Conservation (phyloP, 1,140 invertebrate species). For the Drosophila lini region DNA sequence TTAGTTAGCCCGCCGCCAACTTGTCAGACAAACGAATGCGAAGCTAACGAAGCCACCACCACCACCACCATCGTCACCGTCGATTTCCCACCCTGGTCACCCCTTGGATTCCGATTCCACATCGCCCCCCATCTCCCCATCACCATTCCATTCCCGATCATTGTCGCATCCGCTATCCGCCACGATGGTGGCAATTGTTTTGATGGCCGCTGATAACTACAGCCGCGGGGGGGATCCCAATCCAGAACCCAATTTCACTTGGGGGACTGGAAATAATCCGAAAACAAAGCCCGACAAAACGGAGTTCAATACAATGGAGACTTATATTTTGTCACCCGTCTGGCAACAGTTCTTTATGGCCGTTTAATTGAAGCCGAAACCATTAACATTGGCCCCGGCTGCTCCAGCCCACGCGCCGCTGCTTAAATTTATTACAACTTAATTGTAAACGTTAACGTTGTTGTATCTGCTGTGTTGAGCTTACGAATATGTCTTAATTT, state of each 20-base stretch:
- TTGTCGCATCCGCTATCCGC: constrained; percentile 47
- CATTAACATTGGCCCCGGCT: constrained; percentile 32
- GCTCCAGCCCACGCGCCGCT: constrained; percentile 55
- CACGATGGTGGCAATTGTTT: constrained; percentile 78
- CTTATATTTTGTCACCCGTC: constrained; percentile 74
- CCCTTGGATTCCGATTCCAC: too few relatives aligned
- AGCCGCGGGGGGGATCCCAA: constrained; percentile 48
- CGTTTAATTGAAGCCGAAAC: constrained; percentile 68
- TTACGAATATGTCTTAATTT: constrained; percentile 69
- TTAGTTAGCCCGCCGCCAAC: constrained; percentile 66
- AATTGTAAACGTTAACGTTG: constrained; percentile 65
- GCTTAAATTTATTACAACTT: constrained; percentile 74
- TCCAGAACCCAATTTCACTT: constrained; percentile 34
- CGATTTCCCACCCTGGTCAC: constrained; percentile 10
- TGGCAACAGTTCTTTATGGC: constrained; percentile 63
- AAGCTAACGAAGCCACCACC: constrained; percentile 50
- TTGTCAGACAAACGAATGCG: constrained; percentile 76
- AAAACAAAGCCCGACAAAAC: constrained; percentile 54
- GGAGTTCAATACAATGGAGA: constrained; percentile 67
- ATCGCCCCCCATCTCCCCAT: not conserved
- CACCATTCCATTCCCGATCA: constrained; percentile 20
- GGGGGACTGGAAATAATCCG: constrained; percentile 33
- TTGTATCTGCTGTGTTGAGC: constrained; percentile 20
- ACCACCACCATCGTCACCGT: not conserved
- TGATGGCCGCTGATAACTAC: constrained; percentile 74